These are phyloP conservation scores for Pachypanchax playfairii DNA, from an alignment of 2,113 vertebrate species.

Conservation along the genomic window DNA sequence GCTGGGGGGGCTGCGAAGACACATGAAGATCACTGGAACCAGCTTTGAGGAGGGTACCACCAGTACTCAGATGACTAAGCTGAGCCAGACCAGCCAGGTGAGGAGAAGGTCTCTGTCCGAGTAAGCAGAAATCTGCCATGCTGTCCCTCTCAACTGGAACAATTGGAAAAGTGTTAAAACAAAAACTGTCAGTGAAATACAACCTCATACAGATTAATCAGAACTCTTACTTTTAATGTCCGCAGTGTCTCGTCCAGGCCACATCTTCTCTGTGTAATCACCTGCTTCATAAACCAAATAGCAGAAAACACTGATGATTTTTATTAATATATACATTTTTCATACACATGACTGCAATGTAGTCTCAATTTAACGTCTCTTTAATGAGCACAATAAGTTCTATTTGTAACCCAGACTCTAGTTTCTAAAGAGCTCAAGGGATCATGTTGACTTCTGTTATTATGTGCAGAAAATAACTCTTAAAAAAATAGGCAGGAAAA, in stretches of 20 bases:
- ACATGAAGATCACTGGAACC: slow-evolving; percentile 68
- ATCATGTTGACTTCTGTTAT: no score
- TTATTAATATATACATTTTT: no score
- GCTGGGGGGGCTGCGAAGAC: slow-evolving; percentile 70
- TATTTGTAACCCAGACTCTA: no score
- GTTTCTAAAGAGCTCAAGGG: no score
- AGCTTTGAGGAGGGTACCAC: slow-evolving; percentile 73
- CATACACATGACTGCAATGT: no score
- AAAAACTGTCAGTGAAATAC: neutral
- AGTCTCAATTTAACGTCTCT: no score
- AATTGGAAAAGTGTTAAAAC: neutral
- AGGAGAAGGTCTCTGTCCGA: slow-evolving; percentile 92
- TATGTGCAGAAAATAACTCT: no score
- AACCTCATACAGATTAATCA: neutral
- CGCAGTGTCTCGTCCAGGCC: slow-evolving; percentile 76
- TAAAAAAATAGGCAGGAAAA: no score
- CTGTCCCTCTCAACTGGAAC: slow-evolving; percentile 93
- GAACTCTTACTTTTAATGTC: slow-evolving; percentile 80
- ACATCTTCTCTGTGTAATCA: slow-evolving; percentile 83
- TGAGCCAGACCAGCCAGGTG: slow-evolving; percentile 93
- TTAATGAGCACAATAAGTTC: no score
- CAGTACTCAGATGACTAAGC: slow-evolving; percentile 86
- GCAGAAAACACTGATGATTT: no score
- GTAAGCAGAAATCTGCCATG: slow-evolving; percentile 94
- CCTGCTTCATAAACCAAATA: slow-evolving; percentile 59